Percentiles rank a stretch among this genome's conserved stretches.
These are phyloP conservation scores for Drosophila falleni DNA, from an alignment of 2,888 invertebrate species.

Conservation along the genomic window DNA sequence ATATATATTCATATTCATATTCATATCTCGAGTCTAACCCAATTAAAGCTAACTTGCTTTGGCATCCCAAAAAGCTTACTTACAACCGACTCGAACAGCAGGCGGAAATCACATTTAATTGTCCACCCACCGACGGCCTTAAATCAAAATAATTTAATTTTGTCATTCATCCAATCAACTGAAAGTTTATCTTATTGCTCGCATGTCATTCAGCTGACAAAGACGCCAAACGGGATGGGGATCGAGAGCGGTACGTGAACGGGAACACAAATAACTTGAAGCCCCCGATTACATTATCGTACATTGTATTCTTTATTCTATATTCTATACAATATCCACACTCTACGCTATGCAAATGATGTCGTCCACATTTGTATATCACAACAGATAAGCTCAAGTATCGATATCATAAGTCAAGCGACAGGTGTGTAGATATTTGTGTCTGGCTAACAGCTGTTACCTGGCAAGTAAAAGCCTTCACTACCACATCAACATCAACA, in stretches of 20 bases:
- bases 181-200: conserved; percentile 62
- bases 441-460: conserved; percentile 4
- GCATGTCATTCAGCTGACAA: conserved; percentile 47
- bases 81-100: conserved; percentile 42
- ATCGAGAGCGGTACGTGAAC: neutral
- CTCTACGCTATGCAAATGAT: conserved; percentile 2
- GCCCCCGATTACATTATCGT: conserved; percentile 50
- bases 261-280: conserved; percentile 34
- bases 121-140: conserved; percentile 78
- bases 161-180: conserved; percentile 76
- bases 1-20: neutral
- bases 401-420: conserved; percentile 35
- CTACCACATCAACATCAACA: neutral
- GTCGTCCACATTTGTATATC: conserved; percentile 42
- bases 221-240: neutral
- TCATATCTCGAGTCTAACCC: conserved; percentile 34
- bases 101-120: conserved; percentile 79
- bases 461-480: neutral
- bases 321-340: conserved; percentile 5
- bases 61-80: conserved; percentile 31
- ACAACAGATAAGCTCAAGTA: conserved; percentile 44
- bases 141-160: conserved; percentile 81
- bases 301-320: conserved; percentile 13
- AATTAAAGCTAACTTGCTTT: conserved; percentile 45
- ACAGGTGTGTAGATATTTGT: conserved; percentile 20